Conservation (phyloP, 1,140 invertebrate genomes). For the Oncopodura yosiiana region DNA sequence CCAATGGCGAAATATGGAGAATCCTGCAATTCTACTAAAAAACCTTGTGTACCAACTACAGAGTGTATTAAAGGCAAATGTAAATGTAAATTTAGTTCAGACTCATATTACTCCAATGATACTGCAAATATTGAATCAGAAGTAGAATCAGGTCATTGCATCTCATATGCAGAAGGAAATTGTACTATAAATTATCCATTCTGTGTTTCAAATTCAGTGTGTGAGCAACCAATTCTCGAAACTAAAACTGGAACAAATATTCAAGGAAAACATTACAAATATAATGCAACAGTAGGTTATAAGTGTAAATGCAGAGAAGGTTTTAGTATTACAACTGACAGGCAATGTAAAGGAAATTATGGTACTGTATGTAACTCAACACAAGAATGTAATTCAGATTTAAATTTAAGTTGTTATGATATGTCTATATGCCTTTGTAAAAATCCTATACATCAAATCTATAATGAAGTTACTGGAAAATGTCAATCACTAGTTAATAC, state of each 20-base stretch:
- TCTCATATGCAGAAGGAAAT: slow-evolving; percentile 7
- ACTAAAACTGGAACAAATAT: slow-evolving; percentile 10
- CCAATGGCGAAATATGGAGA: slow-evolving; percentile 16
- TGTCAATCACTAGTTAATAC: too few species aligned
- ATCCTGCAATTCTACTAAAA: slow-evolving; percentile 2
- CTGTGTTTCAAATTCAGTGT: slow-evolving; percentile 10
- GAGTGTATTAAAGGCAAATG: slow-evolving; percentile 1
- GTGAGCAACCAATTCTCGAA: slow-evolving; percentile 13
- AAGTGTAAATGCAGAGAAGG: slow-evolving; percentile 13
- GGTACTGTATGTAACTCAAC: slow-evolving; percentile 1
- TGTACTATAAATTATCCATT: slow-evolving; percentile 12
- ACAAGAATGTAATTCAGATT: slow-evolving; percentile 11
- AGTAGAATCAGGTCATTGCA: too few species aligned
- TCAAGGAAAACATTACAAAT: slow-evolving; percentile 12
- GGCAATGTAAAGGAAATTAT: slow-evolving; percentile 8
- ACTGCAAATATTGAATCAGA: too few species aligned
- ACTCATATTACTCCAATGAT: too few species aligned
- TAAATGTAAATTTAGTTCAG: neutral
- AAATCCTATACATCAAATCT: slow-evolving; percentile 14
- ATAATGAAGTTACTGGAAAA: neutral
- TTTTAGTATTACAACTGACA: neutral
- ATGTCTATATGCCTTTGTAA: slow-evolving; percentile 10
- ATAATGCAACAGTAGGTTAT: slow-evolving; percentile 16
- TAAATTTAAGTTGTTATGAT: slow-evolving; percentile 18
- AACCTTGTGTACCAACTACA: neutral